Evolutionary conservation across 2,797 vertebrate genomes (phyloP).

Genomic region (Natrix natrix): DNA sequence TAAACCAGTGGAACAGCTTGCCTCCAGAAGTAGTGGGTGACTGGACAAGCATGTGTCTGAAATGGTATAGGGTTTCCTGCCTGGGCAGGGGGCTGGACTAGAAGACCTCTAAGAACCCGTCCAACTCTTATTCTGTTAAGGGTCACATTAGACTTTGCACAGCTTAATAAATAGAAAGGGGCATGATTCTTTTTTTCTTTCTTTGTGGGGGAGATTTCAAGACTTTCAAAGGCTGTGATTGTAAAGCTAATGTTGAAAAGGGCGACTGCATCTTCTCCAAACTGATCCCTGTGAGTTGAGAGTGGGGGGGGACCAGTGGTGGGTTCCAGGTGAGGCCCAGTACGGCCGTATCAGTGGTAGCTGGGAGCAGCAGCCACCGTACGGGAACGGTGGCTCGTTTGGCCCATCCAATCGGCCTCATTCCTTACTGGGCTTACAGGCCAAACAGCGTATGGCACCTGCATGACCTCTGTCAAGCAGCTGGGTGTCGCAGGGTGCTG

Average conservation of each 20-base stretch:
- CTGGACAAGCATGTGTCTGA: neutral
- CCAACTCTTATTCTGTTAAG: neutral
- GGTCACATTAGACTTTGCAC: neutral
- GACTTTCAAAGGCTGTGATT: neutral
- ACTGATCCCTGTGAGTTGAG: neutral
- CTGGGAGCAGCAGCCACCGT: no score
- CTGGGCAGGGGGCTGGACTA: neutral
- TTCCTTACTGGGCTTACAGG: no score
- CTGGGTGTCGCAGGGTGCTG: no score
- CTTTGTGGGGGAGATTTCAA: neutral
- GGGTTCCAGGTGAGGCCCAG: no score
- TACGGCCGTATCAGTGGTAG: no score
- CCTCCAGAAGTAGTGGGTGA: neutral
- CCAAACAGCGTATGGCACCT: no score
- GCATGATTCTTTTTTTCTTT: neutral
- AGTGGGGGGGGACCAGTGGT: neutral
- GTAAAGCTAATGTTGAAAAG: neutral
- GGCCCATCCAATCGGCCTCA: no score
- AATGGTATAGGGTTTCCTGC: neutral
- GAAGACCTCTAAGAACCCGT: neutral
- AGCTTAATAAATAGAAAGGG: neutral
- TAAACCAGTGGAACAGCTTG: neutral
- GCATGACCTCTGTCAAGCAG: no score
- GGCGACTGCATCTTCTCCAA: neutral
- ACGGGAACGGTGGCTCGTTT: no score